These are phyloP conservation scores for Semnornis frantzii DNA, from an alignment of 2,113 vertebrate species.

Conservation along the genomic window DNA sequence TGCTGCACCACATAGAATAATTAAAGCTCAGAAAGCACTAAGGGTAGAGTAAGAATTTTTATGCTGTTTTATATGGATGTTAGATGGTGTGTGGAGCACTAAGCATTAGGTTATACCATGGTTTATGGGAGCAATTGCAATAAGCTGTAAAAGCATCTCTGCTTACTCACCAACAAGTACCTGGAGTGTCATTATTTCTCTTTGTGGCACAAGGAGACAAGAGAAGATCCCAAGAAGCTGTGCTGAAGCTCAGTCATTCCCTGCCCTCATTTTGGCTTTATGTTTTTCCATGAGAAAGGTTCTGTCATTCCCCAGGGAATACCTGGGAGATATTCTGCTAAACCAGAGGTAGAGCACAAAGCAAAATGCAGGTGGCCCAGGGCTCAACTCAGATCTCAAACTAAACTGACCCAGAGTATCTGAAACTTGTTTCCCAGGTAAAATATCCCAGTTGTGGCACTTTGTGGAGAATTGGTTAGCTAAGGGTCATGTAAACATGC, in stretches of 20 bases:
- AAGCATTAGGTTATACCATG: background rate
- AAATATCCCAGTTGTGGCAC: background rate
- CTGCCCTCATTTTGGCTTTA: background rate
- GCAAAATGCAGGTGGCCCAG: background rate
- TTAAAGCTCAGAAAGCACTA: background rate
- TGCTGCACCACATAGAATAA: background rate
- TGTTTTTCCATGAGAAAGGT: fast-evolving
- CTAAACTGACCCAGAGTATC: background rate
- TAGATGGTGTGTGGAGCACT: background rate
- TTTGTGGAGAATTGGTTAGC: too few species aligned
- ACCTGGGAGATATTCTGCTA: background rate
- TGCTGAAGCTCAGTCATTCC: background rate
- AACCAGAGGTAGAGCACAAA: background rate
- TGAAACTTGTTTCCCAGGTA: background rate
- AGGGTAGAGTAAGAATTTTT: background rate
- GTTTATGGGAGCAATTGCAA: background rate
- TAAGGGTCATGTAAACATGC: too few species aligned
- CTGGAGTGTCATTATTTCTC: background rate
- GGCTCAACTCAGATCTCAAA: background rate
- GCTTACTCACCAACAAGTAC: background rate
- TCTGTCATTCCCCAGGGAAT: background rate
- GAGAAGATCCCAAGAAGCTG: background rate
- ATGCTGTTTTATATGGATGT: background rate
- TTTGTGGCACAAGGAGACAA: background rate
- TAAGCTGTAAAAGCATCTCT: background rate